These are phyloP conservation scores for Ailurus styani DNA, from an alignment of 2,113 vertebrate species.

Conservation along the genomic window DNA sequence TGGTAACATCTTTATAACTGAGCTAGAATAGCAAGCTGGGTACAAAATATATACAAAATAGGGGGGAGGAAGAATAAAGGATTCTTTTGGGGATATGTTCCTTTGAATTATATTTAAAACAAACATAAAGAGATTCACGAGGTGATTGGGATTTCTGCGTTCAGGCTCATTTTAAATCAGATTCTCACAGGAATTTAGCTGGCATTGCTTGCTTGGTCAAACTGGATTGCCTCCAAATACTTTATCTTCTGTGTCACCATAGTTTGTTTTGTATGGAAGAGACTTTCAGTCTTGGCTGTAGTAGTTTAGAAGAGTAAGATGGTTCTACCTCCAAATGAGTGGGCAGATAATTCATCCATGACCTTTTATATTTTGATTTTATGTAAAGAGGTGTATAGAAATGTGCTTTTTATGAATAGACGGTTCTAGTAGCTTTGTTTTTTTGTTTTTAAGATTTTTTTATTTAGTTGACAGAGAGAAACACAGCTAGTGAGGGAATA, in stretches of 20 bases:
- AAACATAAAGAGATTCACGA: neutral
- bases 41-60: neutral
- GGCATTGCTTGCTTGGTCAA: neutral
- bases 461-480: no score
- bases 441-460: no score
- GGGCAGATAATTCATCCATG: neutral
- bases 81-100: neutral
- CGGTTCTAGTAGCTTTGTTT: neutral
- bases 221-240: neutral
- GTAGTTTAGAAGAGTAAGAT: conserved; percentile 1
- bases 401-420: neutral
- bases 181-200: neutral
- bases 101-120: neutral
- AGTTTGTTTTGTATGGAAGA: neutral
- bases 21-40: neutral
- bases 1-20: neutral
- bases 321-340: neutral
- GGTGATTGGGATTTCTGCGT: neutral
- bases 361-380: neutral
- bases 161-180: neutral
- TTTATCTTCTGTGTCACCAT: neutral
- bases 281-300: neutral
- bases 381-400: neutral
- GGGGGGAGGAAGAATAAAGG: neutral
- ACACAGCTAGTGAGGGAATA: no score